phyloP scores from a whole-genome alignment of 2,797 vertebrate species.

The Triplophysa bombifrons region DNA sequence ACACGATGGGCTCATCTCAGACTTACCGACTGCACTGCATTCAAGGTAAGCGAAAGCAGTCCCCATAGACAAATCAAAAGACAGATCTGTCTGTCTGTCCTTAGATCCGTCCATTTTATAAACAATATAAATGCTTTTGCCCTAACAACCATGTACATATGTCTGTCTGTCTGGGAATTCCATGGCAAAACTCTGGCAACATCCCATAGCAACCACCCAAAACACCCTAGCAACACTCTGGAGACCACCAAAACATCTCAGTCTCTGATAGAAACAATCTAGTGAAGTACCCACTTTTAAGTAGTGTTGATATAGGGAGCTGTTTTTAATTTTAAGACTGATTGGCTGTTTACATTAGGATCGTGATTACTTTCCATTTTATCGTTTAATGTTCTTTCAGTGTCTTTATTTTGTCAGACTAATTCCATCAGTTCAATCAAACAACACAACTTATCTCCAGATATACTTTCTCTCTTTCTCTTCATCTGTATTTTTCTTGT shows the following conservation, averaged over 20 bases:
- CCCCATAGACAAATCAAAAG: not conserved
- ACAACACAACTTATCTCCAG: slow-evolving; percentile 45
- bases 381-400: not conserved
- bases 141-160: not conserved
- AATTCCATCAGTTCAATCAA: slow-evolving; percentile 64
- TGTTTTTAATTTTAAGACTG: slow-evolving; percentile 16
- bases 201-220: not conserved
- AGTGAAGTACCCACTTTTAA: not conserved
- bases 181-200: not conserved
- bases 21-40: slow-evolving; percentile 18
- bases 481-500: slow-evolving; percentile 51
- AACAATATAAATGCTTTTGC: not conserved
- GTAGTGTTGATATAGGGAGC: not conserved
- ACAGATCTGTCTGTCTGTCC: not conserved
- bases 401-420: slow-evolving; percentile 51
- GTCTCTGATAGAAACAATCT: not conserved
- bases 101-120: too few relatives aligned
- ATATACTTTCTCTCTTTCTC: slow-evolving; percentile 53
- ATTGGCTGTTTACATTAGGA: slow-evolving; percentile 14
- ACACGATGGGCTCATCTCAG: slow-evolving; percentile 56
- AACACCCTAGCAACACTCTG: not conserved
- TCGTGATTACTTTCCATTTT: slow-evolving; percentile 16
- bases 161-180: not conserved
- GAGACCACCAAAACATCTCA: not conserved
- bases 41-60: slow-evolving; percentile 41